Evolutionary conservation across 2,888 invertebrate species (phyloP).

Genomic region (Calliopum simillimum): DNA sequence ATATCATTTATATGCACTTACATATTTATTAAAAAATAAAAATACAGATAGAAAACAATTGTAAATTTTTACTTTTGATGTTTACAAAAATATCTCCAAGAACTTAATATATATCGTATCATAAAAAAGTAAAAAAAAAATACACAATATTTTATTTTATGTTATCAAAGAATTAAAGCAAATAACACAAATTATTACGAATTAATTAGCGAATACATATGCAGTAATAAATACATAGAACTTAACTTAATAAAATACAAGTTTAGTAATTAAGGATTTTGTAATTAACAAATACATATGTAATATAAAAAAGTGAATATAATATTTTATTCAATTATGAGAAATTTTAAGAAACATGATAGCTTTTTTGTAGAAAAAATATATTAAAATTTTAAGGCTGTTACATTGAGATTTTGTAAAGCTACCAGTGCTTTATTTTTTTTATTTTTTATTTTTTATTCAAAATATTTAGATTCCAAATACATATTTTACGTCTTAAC

Average conservation of each 20-base stretch:
- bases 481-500: too few relatives aligned
- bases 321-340: not conserved
- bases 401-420: not conserved
- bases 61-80: not conserved
- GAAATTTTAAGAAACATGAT: not conserved
- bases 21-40: constrained; percentile 15
- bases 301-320: constrained; percentile 2
- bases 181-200: constrained; percentile 24
- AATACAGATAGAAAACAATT: constrained; percentile 23
- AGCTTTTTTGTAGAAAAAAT: not conserved
- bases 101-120: constrained; percentile 2
- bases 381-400: not conserved
- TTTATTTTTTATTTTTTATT: not conserved
- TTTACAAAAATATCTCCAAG: not conserved
- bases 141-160: constrained; percentile 18
- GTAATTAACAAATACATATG: not conserved
- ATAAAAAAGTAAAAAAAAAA: constrained; percentile 18
- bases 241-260: constrained; percentile 10
- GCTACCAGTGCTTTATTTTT: not conserved
- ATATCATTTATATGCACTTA: constrained; percentile 10
- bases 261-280: not conserved
- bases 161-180: constrained; percentile 18
- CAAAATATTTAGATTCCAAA: not conserved
- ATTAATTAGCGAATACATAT: constrained; percentile 13
- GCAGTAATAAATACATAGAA: constrained; percentile 10